phyloP scores from a whole-genome alignment of 2,797 vertebrate species.

The Agapornis canus region DNA sequence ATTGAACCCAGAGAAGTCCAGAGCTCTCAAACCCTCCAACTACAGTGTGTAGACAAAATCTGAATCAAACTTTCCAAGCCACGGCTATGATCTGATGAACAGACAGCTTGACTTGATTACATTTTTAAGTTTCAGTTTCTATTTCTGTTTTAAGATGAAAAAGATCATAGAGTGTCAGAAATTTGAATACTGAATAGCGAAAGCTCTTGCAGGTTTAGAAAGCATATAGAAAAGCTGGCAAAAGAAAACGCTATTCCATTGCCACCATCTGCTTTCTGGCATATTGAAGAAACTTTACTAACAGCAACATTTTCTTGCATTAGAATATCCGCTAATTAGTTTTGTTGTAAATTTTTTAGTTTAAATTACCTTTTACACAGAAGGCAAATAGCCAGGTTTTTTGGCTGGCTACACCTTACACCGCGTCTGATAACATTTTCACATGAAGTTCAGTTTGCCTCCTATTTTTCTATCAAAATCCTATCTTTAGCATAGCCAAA shows the following conservation, averaged over 20 bases:
- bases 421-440: constrained; percentile 61
- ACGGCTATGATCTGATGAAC: constrained; percentile 65
- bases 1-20: constrained; percentile 18
- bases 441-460: constrained; percentile 51
- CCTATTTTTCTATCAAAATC: constrained; percentile 33
- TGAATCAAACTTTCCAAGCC: constrained; percentile 73
- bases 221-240: constrained; percentile 80
- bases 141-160: constrained; percentile 79
- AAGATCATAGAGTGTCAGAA: constrained; percentile 75
- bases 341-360: constrained; percentile 65
- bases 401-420: constrained; percentile 53
- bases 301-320: constrained; percentile 76
- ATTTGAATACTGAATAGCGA: constrained; percentile 76
- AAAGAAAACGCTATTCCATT: constrained; percentile 69
- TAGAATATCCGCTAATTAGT: constrained; percentile 79
- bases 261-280: constrained; percentile 78
- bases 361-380: constrained; percentile 67
- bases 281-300: constrained; percentile 75
- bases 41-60: constrained; percentile 46
- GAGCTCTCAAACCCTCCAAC: constrained; percentile 33
- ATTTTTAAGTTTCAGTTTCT: constrained; percentile 79
- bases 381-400: constrained; percentile 68
- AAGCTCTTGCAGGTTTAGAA: constrained; percentile 79
- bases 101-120: constrained; percentile 75
- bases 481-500: constrained; percentile 60